Base-by-base conservation (phyloP, 2,113 vertebrate genomes). In the Rhizomys pruinosus region DNA sequence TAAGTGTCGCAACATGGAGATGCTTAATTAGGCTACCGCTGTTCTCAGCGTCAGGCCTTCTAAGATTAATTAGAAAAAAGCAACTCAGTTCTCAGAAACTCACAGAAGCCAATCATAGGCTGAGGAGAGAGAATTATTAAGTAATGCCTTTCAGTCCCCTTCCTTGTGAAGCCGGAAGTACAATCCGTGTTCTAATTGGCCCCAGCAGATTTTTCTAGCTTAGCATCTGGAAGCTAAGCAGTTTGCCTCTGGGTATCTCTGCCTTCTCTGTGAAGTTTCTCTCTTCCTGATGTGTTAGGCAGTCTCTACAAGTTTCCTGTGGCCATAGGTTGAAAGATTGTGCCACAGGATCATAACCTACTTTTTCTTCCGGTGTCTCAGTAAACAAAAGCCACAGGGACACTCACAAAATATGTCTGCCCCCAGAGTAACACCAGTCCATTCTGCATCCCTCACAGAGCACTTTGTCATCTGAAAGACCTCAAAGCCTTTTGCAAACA, bases 21-120 rank as follows among this genome's bases (percentile, higher is more conserved):
- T 68, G 57, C 93, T 93, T 96, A 92, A 95, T 96, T 84, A 94
- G 81, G 79, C 84, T 69, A 72, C 85, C 90, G 82, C 90, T 82
- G 76, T 89, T 91, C 84, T 66, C 72, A 87, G 85, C 82, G 64
- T 80, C 47, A 16, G 79, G 74, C 52, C 84, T 96, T 92, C 78
- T 10, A 87, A 77, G 72, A 95, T 92, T 95, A 63, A 87, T 92
- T 85, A 57, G 29, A 55, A 39, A 34, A 55, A 87, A 55, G 11
- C 11, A 7, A 9, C 88, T 94, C 47, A 64, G 78, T 77, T 95
- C 78, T 93, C 91, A 94, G 91, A 88, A 93, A 92, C 82, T 37
- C 76, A 78, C 71, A 47, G 63, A 87, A 72, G 90, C 78, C 79
- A 82, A 42, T 37, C 19, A 66, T 66, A 79, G 52, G 19, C 74